Percentiles rank a stretch among this genome's conserved stretches.
These are phyloP conservation scores for Callithrix jacchus DNA, from an alignment of 2,113 vertebrate genomes.

Conservation along the genomic window DNA sequence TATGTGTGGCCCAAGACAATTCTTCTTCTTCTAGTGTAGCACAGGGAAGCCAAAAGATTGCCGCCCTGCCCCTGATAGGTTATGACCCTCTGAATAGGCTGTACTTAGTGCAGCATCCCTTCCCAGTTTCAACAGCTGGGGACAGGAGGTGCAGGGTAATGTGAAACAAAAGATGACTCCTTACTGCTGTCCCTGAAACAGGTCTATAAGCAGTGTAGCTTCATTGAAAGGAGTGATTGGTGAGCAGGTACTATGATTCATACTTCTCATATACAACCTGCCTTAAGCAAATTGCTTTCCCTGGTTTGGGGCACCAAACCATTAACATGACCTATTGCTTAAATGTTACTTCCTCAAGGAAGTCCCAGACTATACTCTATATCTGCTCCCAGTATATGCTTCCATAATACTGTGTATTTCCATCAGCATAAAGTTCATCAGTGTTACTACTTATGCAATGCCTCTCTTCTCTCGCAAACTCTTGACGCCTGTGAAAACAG, in stretches of 20 bases:
- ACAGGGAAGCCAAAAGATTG: too few relatives aligned
- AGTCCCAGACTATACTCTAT: not conserved
- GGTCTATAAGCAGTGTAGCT: not conserved
- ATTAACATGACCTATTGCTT: not conserved
- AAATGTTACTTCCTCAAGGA: conserved; percentile 15
- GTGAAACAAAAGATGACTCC: not conserved
- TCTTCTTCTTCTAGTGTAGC: too few relatives aligned
- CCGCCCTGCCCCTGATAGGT: not conserved
- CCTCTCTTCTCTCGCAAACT: not conserved
- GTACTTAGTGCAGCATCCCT: not conserved
- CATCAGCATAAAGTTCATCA: not conserved
- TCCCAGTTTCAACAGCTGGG: not conserved
- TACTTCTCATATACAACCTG: not conserved
- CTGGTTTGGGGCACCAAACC: not conserved
- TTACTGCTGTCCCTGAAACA: not conserved
- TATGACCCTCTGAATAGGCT: not conserved
- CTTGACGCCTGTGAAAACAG: not conserved
- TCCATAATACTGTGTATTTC: not conserved
- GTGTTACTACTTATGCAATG: not conserved
- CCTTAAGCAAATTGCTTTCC: not conserved
- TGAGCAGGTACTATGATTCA: not conserved
- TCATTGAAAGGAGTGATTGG: not conserved
- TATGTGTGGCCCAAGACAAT: too few relatives aligned
- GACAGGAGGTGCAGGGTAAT: not conserved
- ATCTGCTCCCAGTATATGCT: not conserved